Percentiles rank a stretch among this genome's conserved stretches.
These are phyloP conservation scores for Enteromius radiatus DNA, from an alignment of 2,797 vertebrate species.

Conservation along the genomic window DNA sequence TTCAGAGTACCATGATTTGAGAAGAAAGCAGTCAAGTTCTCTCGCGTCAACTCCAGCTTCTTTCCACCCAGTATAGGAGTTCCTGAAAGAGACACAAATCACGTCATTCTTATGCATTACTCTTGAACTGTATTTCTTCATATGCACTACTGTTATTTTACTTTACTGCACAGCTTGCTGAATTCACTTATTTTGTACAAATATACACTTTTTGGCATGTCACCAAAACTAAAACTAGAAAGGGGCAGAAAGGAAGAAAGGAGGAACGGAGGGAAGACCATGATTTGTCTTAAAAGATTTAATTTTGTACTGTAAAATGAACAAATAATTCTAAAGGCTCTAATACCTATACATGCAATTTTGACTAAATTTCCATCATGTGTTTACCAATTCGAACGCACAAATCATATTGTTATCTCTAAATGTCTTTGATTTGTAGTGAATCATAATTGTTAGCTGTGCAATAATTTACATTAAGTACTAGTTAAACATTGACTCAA, in stretches of 20 bases:
- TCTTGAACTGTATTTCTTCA: too few relatives aligned
- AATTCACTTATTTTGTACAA: neutral
- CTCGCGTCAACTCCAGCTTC: slow-evolving; percentile 81
- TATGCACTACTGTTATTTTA: neutral
- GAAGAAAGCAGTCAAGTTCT: slow-evolving; percentile 80
- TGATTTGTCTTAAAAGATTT: neutral
- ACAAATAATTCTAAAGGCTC: neutral
- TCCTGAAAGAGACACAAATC: slow-evolving; percentile 35
- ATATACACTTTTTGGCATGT: neutral
- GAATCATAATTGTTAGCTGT: neutral
- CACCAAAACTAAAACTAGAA: neutral
- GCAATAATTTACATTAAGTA: neutral
- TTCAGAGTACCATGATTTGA: slow-evolving; percentile 76
- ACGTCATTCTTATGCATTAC: neutral
- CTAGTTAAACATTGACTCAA: neutral
- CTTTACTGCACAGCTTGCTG: neutral
- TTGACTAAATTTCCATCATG: neutral
- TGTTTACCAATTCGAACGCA: neutral
- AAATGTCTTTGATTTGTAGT: neutral
- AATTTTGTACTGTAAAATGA: neutral
- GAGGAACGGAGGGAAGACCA: neutral
- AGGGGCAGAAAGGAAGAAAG: neutral
- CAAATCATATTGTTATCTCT: neutral
- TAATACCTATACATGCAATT: neutral
- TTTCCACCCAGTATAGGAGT: slow-evolving; percentile 57